Evolutionary conservation across 2,888 invertebrate species (phyloP).

Genomic region (Cheilosia urbana): DNA sequence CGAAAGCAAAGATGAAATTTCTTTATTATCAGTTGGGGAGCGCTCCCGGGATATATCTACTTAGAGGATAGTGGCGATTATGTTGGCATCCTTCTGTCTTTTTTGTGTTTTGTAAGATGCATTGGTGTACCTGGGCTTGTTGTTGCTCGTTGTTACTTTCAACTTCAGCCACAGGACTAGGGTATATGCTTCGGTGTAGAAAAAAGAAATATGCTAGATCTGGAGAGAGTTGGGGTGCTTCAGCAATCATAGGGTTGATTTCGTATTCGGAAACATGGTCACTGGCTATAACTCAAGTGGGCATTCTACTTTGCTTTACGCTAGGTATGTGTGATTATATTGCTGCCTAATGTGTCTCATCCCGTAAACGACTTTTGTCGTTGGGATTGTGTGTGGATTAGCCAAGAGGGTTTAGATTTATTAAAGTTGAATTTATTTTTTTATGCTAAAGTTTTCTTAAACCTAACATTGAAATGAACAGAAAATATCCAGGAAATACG

Average conservation of each 20-base stretch:
- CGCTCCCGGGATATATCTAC: not conserved
- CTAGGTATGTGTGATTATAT: slow-evolving; percentile 60
- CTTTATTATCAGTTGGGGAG: slow-evolving; percentile 51
- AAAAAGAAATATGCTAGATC: not conserved
- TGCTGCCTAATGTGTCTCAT: slow-evolving; percentile 51
- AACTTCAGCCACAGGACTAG: not conserved
- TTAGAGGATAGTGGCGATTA: not conserved
- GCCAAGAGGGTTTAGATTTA: too few relatives aligned
- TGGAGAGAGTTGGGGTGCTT: not conserved
- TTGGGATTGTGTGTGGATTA: not conserved
- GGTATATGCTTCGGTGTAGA: not conserved
- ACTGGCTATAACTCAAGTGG: slow-evolving; percentile 56
- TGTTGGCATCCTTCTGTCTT: slow-evolving; percentile 21
- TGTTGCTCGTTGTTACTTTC: slow-evolving; percentile 24
- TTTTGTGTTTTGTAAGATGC: slow-evolving; percentile 30
- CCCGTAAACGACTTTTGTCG: not conserved
- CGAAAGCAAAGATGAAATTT: slow-evolving; percentile 58
- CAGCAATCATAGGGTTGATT: slow-evolving; percentile 12
- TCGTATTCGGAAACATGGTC: slow-evolving; percentile 60
- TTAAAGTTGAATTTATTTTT: too few relatives aligned
- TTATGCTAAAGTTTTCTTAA: too few relatives aligned
- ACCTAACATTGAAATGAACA: too few relatives aligned
- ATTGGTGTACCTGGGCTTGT: slow-evolving; percentile 34
- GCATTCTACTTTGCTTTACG: slow-evolving; percentile 25
- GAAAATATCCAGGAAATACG: too few relatives aligned